These are phyloP conservation scores for Odontamblyopus lacepedii DNA, from an alignment of 2,797 vertebrate genomes.

Conservation along the genomic window DNA sequence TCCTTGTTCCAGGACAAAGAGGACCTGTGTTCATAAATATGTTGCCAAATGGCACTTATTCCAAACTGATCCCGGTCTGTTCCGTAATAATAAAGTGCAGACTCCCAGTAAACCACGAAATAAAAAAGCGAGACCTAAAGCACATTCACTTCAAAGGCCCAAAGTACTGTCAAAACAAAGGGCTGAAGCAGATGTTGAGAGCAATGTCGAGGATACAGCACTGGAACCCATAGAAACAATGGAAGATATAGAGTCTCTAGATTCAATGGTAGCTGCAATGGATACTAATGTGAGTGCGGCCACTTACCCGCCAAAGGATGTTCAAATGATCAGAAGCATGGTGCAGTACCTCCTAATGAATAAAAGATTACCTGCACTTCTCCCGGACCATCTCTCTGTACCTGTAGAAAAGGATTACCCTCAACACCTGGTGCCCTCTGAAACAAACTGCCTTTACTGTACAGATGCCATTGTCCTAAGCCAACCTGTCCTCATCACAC, in stretches of 20 bases:
- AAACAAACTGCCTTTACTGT: constrained; percentile 1
- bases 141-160: background rate
- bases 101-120: background rate
- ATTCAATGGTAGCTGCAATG: background rate
- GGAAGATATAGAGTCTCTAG: background rate
- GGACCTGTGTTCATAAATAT: constrained; percentile 3
- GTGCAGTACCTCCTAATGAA: constrained; percentile 4
- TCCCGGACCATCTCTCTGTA: background rate
- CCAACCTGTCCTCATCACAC: constrained; percentile 6
- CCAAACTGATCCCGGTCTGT: background rate
- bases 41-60: constrained; percentile 1
- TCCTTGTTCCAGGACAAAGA: constrained; percentile 3
- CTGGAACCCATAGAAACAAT: background rate
- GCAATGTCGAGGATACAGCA: background rate
- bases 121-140: background rate
- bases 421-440: background rate
- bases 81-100: background rate
- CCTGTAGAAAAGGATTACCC: background rate
- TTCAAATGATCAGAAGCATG: background rate
- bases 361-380: background rate
- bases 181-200: background rate
- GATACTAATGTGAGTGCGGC: background rate
- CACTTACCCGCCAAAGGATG: constrained; percentile 4
- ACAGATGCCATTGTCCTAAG: background rate
- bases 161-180: background rate